Percentiles rank a stretch among this genome's conserved stretches.
Evolutionary conservation across 2,113 vertebrate species (phyloP).

Genomic region (Penelope pileata): DNA sequence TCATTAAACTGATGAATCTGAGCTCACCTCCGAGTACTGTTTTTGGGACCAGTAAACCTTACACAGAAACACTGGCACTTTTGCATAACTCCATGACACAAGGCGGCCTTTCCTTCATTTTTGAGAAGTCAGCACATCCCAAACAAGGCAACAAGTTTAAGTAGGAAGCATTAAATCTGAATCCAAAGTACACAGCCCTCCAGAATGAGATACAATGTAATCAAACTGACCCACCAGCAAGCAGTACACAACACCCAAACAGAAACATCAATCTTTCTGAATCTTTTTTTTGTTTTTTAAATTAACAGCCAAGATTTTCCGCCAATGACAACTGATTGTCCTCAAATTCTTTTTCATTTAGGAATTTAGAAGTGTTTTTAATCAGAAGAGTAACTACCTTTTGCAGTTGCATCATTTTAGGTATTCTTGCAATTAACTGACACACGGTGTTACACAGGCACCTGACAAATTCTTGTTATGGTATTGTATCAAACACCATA

Average conservation of each 20-base stretch:
- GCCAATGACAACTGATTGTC: neutral
- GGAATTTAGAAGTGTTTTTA: neutral
- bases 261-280: neutral
- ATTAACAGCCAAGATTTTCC: neutral
- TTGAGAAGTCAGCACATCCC: neutral
- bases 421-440: neutral
- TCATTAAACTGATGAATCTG: too few species aligned
- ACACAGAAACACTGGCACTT: too few species aligned
- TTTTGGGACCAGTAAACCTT: too few species aligned
- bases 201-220: rapidly evolving
- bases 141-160: neutral
- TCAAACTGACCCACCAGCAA: neutral
- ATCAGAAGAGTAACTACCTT: neutral
- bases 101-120: neutral
- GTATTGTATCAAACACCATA: neutral
- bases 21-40: too few species aligned
- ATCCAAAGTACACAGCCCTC: neutral
- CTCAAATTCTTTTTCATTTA: neutral
- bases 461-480: neutral
- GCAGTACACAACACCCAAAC: neutral
- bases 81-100: neutral
- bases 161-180: neutral
- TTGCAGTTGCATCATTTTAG: neutral
- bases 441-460: neutral
- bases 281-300: neutral